These are phyloP conservation scores for Luidia sarsii DNA, from an alignment of 53 echinoderm and acorn worm genomes.

Conservation along the genomic window DNA sequence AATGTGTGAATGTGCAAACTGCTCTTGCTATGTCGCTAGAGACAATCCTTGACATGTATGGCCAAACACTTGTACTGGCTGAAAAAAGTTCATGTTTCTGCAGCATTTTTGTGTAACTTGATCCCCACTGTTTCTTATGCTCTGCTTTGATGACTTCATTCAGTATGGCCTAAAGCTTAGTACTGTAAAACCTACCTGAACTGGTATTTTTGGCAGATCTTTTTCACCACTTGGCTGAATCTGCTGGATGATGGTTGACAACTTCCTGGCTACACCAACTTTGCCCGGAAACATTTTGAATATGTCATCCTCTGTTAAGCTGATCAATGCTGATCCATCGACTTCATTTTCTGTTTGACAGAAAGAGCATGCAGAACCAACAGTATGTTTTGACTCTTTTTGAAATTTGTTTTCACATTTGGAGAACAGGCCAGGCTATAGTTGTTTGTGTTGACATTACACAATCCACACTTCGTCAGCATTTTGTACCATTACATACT, in stretches of 20 bases:
- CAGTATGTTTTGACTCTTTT: neutral
- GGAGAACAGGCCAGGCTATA: neutral
- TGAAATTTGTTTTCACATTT: neutral
- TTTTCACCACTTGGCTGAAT: neutral
- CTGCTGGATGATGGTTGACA: neutral
- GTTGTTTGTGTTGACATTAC: neutral
- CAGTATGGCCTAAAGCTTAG: no score
- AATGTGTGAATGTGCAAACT: no score
- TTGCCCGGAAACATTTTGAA: slow-evolving; percentile 17
- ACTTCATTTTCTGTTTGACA: neutral
- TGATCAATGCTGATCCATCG: neutral
- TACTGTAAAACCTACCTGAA: no score
- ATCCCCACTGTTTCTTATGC: no score
- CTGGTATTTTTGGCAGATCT: no score
- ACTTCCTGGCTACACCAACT: slow-evolving; percentile 1
- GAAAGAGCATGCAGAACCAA: neutral
- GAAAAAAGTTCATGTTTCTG: no score
- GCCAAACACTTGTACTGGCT: no score
- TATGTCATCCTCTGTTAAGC: slow-evolving; percentile 14
- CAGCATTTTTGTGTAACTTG: no score
- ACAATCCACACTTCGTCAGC: slow-evolving; percentile 13
- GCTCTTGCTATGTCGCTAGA: no score
- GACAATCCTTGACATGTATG: no score
- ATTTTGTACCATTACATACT: slow-evolving; percentile 16
- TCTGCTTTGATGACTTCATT: no score